Evolutionary conservation across 2,113 vertebrate genomes (phyloP).

Genomic region (Mustela nigripes): DNA sequence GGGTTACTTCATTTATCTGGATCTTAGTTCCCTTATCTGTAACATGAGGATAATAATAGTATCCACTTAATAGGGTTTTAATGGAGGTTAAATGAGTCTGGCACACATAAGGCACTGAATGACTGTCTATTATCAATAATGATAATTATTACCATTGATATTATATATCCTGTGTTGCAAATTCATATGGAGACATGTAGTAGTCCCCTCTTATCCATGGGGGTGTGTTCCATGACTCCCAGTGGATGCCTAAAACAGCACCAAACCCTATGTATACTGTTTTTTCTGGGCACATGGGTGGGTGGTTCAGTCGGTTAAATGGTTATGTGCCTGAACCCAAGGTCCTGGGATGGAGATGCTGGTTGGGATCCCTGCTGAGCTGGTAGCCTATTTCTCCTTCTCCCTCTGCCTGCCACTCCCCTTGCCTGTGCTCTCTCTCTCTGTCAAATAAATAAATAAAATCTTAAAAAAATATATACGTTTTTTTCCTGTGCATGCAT

Average conservation of each 20-base stretch:
- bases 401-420: neutral
- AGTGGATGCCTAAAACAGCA: neutral
- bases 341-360: neutral
- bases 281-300: neutral
- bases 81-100: neutral
- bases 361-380: neutral
- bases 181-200: neutral
- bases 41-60: neutral
- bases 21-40: conserved; percentile 27
- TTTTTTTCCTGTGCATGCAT: neutral
- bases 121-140: neutral
- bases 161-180: neutral
- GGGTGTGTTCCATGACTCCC: neutral
- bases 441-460: neutral
- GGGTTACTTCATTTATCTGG: neutral
- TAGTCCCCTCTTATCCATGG: neutral
- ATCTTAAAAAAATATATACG: neutral
- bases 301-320: neutral
- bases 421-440: neutral
- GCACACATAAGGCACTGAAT: neutral
- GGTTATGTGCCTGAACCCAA: neutral
- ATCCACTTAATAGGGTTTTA: neutral
- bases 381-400: neutral
- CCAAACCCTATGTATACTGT: neutral
- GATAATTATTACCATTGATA: neutral